Evolutionary conservation across 1,140 invertebrate species (phyloP).

Genomic region (Rhopalosiphum padi): DNA sequence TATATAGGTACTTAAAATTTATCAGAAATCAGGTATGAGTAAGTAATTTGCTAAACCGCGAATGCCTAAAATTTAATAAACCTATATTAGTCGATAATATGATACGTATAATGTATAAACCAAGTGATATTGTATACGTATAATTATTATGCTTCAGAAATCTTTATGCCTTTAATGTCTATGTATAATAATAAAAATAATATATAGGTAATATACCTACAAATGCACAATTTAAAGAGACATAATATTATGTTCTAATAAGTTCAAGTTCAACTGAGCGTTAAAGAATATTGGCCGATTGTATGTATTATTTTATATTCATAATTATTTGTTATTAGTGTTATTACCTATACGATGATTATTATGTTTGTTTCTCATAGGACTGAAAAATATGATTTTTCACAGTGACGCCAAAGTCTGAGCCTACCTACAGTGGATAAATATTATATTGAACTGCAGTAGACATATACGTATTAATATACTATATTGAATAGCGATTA

Average conservation of each 20-base stretch:
- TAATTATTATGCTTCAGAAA: no score
- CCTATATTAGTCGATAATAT: not conserved
- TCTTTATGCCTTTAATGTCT: not conserved
- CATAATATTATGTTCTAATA: no score
- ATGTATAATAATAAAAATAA: no score
- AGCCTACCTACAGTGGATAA: no score
- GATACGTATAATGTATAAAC: not conserved
- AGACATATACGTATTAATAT: no score
- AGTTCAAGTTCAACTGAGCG: not conserved
- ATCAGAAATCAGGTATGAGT: not conserved
- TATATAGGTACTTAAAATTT: not conserved
- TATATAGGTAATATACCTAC: no score
- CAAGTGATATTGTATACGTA: not conserved
- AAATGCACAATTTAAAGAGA: no score
- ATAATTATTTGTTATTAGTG: no score
- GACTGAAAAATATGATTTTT: not conserved
- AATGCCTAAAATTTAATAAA: not conserved
- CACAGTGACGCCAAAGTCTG: not conserved
- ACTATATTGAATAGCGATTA: no score
- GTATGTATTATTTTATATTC: not conserved
- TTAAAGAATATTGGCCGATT: not conserved
- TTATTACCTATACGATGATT: no score
- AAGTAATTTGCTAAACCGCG: not conserved
- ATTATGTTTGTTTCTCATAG: not conserved
- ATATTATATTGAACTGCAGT: no score